These are phyloP conservation scores for Drosophila infuscata DNA, from an alignment of 2,888 invertebrate genomes.

Conservation along the genomic window DNA sequence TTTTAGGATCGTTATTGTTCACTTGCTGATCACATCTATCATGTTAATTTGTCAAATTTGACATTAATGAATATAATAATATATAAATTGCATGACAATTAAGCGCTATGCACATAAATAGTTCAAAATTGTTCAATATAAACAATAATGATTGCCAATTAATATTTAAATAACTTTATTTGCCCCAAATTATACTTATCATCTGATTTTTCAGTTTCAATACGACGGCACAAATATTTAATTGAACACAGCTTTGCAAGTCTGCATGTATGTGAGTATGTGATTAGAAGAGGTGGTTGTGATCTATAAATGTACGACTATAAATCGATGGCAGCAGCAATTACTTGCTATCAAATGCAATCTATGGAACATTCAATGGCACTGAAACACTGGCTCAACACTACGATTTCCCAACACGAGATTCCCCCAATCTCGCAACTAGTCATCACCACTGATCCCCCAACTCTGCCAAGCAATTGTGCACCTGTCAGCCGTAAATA, in stretches of 20 bases:
- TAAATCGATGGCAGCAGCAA: constrained; percentile 33
- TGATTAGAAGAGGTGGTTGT: background rate
- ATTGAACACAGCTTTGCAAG: background rate
- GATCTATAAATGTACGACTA: background rate
- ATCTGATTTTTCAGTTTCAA: background rate
- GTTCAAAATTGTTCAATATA: background rate
- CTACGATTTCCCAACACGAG: constrained; percentile 1
- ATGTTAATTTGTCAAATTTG: background rate
- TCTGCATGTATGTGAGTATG: background rate
- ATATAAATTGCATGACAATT: background rate
- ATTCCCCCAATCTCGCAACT: background rate
- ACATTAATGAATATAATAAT: background rate
- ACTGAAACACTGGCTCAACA: constrained; percentile 1
- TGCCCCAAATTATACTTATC: background rate
- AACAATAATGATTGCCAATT: background rate
- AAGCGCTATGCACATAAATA: background rate
- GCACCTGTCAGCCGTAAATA: constrained; percentile 68
- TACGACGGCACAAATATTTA: background rate
- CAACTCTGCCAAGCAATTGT: constrained; percentile 4
- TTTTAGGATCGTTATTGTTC: background rate
- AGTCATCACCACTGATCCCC: background rate
- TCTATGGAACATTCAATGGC: constrained; percentile 19
- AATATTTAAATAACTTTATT: background rate
- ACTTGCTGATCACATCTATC: background rate
- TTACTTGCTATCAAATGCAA: constrained; percentile 63